Base-by-base conservation (phyloP, 2,888 invertebrate species). In the Tortricodes alternella region DNA sequence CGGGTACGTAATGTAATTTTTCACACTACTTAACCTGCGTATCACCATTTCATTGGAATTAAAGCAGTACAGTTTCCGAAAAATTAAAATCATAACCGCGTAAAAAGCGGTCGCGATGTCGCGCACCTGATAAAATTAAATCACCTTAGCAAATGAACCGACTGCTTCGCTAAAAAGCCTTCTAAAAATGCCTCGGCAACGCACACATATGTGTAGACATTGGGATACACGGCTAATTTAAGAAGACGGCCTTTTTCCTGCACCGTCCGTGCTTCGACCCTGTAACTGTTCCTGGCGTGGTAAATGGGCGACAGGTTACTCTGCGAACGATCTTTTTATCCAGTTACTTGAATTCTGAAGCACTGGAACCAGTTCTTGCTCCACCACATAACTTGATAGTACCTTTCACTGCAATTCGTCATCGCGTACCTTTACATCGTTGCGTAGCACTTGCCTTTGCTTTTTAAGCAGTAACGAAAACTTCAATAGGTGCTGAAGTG, bases 331-430 rank as follows among this genome's bases (percentile, higher is more conserved):
- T 85, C 87, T 89, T 89, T 88, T 88, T 87, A 83, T 89, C 87
- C 88, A 85, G 84, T 86, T 83, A 86, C 88, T 85, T 85, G 82
- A 86, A 88, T 88, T 88, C 88, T 89, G 85, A 85, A 78, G 85
- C 82, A 78, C 78, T 79, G 84, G 76, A 89, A 89, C 89, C 89
- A 83, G 89, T 89, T 89, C 78, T 66, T 34, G 76, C 75, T 71
- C 76, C 74, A 80, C 78, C 80, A 83, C 81, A 80, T 79, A 76
- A 77, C 79, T 83, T 78, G 75, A 75, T 73, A 67, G 82, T 71
- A 78, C 88, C 88, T 88, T 89, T 89, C 88, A 87, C 87, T 84
- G 78, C 74, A 77, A 76, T 76, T 71, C 75, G 76, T 77, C 72
- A 73, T 75, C 79, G 80, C 75, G 67, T 64, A 66, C 63, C 64